phyloP scores from a whole-genome alignment of 2,888 invertebrate species.

The Hydriomena furcata region DNA sequence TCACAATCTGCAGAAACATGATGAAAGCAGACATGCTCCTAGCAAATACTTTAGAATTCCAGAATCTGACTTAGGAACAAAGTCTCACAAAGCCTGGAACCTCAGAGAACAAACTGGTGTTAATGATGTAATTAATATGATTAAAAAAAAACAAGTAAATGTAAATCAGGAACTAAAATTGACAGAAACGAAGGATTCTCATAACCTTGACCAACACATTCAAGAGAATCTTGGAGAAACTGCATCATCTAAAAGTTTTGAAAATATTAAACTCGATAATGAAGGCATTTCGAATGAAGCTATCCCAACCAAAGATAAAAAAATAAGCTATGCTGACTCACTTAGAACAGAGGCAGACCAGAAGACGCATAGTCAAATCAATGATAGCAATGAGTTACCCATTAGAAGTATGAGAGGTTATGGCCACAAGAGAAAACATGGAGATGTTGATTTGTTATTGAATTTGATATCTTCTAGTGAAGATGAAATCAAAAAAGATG shows the following conservation, averaged over 20 bases:
- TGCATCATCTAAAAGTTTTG: slow-evolving; percentile 15
- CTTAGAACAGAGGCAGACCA: slow-evolving; percentile 48
- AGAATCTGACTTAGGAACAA: slow-evolving; percentile 26
- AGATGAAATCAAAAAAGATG: slow-evolving; percentile 67
- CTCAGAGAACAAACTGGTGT: slow-evolving; percentile 5
- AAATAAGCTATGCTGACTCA: slow-evolving; percentile 68
- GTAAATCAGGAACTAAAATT: slow-evolving; percentile 5
- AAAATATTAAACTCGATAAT: slow-evolving; percentile 22
- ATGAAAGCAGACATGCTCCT: not conserved
- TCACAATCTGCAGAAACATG: slow-evolving; percentile 8
- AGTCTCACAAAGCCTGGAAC: slow-evolving; percentile 19
- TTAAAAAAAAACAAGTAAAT: slow-evolving; percentile 1
- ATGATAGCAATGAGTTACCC: slow-evolving; percentile 35
- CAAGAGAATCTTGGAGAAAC: slow-evolving; percentile 12
- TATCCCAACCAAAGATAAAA: slow-evolving; percentile 37
- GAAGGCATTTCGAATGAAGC: slow-evolving; percentile 13
- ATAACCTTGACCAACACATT: slow-evolving; percentile 24
- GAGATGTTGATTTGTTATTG: slow-evolving; percentile 37
- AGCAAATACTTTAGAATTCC: slow-evolving; percentile 14
- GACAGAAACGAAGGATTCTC: slow-evolving; percentile 7
- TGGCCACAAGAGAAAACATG: slow-evolving; percentile 55
- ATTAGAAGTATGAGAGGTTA: slow-evolving; percentile 75
- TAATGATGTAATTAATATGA: slow-evolving; percentile 1
- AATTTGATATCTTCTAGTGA: slow-evolving; percentile 55
- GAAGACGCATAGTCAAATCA: slow-evolving; percentile 37